phyloP scores from a whole-genome alignment of 2,113 vertebrate genomes.

The Cervus canadensis region DNA sequence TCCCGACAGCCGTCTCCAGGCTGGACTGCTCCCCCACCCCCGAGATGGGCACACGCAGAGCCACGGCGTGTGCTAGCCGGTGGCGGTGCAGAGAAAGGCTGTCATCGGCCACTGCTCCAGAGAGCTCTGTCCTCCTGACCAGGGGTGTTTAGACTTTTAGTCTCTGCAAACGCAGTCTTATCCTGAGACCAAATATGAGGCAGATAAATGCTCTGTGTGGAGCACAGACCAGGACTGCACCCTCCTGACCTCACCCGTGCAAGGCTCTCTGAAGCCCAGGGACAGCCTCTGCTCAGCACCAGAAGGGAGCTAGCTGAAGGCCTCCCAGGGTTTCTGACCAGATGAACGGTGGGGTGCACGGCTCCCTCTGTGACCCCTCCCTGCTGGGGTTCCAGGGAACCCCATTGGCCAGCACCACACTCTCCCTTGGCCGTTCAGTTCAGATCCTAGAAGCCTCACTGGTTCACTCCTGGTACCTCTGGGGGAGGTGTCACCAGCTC shows the following conservation, averaged over 20 bases:
- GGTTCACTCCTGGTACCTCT: not conserved
- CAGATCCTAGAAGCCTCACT: not conserved
- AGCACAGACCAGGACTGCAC: not conserved
- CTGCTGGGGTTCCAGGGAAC: not conserved
- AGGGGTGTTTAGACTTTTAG: not conserved
- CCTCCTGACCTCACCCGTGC: not conserved
- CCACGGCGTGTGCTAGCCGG: accelerated
- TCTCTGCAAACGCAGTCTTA: not conserved
- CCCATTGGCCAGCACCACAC: constrained; percentile 55
- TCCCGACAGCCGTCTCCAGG: not conserved
- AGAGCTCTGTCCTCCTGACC: not conserved
- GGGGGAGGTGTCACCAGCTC: not conserved
- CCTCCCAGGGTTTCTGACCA: not conserved
- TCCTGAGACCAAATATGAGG: not conserved
- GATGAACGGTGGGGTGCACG: not conserved
- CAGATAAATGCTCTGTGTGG: not conserved
- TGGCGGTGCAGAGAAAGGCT: not conserved
- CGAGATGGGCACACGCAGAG: not conserved
- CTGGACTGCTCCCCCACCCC: not conserved
- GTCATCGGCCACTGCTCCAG: not conserved
- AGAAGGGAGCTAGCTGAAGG: not conserved
- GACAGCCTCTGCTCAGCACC: not conserved
- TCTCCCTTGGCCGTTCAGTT: not conserved
- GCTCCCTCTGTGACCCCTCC: not conserved
- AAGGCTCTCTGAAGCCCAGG: not conserved